phyloP scores from a whole-genome alignment of 1,140 invertebrate species.

The Chlorops oryzae region DNA sequence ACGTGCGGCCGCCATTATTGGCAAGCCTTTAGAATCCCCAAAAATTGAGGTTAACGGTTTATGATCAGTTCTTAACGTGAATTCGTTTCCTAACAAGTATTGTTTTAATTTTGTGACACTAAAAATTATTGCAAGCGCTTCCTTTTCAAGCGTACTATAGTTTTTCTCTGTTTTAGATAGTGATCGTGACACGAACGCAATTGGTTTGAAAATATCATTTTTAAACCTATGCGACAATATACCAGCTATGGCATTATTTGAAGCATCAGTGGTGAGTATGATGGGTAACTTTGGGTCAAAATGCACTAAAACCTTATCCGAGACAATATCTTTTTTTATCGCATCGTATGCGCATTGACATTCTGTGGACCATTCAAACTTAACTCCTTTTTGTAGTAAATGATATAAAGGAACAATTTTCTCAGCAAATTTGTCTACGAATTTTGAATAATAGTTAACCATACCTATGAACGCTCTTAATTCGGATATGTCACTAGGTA shows the following conservation, averaged over 20 bases:
- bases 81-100: no score
- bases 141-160: no score
- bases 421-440: slow-evolving; percentile 34
- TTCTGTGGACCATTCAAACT: slow-evolving; percentile 20
- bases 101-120: no score
- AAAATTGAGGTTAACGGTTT: no score
- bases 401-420: slow-evolving; percentile 31
- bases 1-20: no score
- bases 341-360: slow-evolving; percentile 9
- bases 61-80: no score
- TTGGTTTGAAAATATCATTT: no score
- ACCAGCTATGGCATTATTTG: slow-evolving; percentile 12
- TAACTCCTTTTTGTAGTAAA: slow-evolving; percentile 24
- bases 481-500: slow-evolving; percentile 22
- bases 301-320: slow-evolving; percentile 14
- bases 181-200: no score
- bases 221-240: no score
- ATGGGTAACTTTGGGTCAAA: slow-evolving; percentile 16
- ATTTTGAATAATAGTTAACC: slow-evolving; percentile 37
- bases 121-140: no score
- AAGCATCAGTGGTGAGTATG: slow-evolving; percentile 16
- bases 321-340: slow-evolving; percentile 5
- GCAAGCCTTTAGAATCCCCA: no score
- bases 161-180: no score
- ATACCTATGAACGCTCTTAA: slow-evolving; percentile 30